Evolutionary conservation across 2,888 invertebrate genomes (phyloP).

Genomic region (Spicauda simplicius): DNA sequence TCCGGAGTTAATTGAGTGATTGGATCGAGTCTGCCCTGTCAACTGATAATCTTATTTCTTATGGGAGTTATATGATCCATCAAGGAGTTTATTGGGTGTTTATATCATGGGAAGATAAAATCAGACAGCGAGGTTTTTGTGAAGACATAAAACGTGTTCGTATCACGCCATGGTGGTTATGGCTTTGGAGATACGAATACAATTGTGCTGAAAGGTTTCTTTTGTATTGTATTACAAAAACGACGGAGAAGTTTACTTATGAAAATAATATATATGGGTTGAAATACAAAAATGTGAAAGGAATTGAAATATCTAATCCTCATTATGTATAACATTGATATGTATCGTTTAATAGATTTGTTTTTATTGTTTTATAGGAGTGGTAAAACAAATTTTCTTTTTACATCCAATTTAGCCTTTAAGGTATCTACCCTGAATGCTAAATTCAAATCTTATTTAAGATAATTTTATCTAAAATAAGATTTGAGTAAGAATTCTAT

Average conservation of each 20-base stretch:
- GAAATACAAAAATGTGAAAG: too few species aligned
- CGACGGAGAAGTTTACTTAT: neutral
- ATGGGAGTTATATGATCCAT: slow-evolving; percentile 48
- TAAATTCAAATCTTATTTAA: too few species aligned
- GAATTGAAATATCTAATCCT: too few species aligned
- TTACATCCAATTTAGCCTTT: too few species aligned
- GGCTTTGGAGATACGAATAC: neutral
- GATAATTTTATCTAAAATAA: too few species aligned
- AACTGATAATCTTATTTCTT: slow-evolving; percentile 45
- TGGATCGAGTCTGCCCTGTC: slow-evolving; percentile 42
- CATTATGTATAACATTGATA: too few species aligned
- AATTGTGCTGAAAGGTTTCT: slow-evolving; percentile 1
- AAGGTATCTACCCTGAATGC: too few species aligned
- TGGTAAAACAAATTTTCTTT: too few species aligned
- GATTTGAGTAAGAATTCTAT: too few species aligned
- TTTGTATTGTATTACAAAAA: neutral
- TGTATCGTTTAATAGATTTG: too few species aligned
- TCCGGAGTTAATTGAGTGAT: slow-evolving; percentile 43
- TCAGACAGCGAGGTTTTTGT: slow-evolving; percentile 10
- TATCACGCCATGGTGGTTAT: neutral
- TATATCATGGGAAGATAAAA: slow-evolving; percentile 45
- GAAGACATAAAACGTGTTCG: neutral
- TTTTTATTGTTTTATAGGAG: too few species aligned
- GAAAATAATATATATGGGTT: too few species aligned
- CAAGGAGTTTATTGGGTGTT: slow-evolving; percentile 49